A percentile compares a stretch with the other conserved stretches of the same genome.
These are phyloP conservation scores for Passerculus sandwichensis DNA, from an alignment of 2,797 vertebrate genomes.

Conservation along the genomic window DNA sequence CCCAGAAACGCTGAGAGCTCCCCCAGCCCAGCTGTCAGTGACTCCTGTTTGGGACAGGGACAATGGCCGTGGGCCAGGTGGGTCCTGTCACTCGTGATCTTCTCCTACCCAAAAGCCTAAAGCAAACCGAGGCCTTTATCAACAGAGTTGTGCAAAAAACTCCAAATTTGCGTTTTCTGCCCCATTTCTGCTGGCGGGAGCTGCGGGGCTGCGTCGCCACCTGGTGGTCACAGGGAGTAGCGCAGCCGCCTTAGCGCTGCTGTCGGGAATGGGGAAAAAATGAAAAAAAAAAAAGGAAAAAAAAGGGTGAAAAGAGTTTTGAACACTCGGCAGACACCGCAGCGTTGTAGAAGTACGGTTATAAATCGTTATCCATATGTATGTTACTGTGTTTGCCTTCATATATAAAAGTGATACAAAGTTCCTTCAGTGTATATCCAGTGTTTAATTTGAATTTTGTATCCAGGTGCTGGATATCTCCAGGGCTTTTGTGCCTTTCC, in stretches of 20 bases:
- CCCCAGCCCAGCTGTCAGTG: neutral
- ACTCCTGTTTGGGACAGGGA: neutral
- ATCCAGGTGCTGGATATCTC: rapidly evolving
- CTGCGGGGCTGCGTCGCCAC: neutral
- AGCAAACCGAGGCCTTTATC: neutral
- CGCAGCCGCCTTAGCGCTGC: rapidly evolving
- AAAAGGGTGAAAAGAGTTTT: neutral
- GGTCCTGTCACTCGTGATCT: rapidly evolving
- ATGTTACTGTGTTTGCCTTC: rapidly evolving
- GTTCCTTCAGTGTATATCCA: too few relatives aligned
- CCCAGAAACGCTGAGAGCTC: neutral
- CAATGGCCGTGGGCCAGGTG: rapidly evolving
- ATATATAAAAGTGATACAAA: rapidly evolving
- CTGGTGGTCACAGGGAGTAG: neutral
- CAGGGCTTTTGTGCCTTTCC: neutral
- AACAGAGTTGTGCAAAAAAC: rapidly evolving
- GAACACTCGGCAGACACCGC: rapidly evolving
- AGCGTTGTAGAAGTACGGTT: rapidly evolving
- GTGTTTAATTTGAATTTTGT: neutral
- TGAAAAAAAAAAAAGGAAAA: rapidly evolving
- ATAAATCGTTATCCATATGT: rapidly evolving
- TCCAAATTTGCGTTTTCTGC: rapidly evolving
- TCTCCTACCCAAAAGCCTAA: neutral
- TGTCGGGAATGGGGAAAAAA: rapidly evolving
- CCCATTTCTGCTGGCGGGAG: neutral